phyloP scores from a whole-genome alignment of 2,888 invertebrate species.

The Scaptomyza tumidula region DNA sequence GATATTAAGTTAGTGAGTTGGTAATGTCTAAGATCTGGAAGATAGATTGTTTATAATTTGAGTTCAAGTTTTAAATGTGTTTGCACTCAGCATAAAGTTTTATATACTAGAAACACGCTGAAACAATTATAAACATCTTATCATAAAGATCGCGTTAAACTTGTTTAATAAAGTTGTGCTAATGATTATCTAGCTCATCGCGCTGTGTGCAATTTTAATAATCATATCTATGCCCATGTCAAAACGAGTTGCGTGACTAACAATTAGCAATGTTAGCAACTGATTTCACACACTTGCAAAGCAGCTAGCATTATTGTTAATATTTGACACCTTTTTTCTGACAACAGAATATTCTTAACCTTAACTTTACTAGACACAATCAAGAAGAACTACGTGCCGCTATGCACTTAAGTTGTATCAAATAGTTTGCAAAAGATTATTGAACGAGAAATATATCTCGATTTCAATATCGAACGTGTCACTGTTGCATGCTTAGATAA shows the following conservation, averaged over 20 bases:
- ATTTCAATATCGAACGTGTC: conserved; percentile 30
- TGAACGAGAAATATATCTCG: conserved; percentile 8
- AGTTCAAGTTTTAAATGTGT: not conserved
- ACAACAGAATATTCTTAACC: not conserved
- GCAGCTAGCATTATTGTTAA: not conserved
- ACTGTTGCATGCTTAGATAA: not conserved
- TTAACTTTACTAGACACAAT: not conserved
- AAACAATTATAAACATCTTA: not conserved
- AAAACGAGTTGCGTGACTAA: conserved; percentile 30
- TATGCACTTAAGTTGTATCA: not conserved
- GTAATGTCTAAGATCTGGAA: not conserved
- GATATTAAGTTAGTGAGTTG: not conserved
- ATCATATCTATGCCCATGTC: conserved; percentile 22
- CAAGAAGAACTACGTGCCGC: conserved; percentile 25
- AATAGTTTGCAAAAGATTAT: not conserved
- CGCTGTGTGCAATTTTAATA: conserved; percentile 10
- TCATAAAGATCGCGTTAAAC: not conserved
- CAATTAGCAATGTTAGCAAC: conserved; percentile 34
- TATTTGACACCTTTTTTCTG: not conserved
- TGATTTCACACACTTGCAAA: conserved; percentile 35
- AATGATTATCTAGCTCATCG: not conserved
- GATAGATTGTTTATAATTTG: not conserved
- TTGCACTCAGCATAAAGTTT: not conserved
- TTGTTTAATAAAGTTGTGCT: not conserved
- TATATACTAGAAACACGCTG: too few relatives aligned